Conservation (phyloP, 1,140 invertebrate genomes). For the Euglossa dilemma region DNA sequence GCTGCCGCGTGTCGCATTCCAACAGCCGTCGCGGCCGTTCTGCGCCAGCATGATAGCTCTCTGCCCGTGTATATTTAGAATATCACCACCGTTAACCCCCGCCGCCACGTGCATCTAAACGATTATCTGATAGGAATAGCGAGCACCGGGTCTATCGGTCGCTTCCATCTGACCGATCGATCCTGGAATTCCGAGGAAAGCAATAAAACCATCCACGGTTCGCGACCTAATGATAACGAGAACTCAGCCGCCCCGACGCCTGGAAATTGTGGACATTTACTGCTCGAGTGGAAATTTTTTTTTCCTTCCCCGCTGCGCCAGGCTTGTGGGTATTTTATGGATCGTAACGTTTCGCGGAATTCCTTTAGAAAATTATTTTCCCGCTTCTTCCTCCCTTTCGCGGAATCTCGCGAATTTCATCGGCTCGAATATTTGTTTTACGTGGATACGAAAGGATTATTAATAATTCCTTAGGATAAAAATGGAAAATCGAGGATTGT, state of each 20-base stretch:
- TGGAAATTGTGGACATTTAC: not conserved
- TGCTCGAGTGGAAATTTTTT: not conserved
- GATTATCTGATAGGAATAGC: conserved; percentile 76
- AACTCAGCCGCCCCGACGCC: not conserved
- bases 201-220: conserved; percentile 38
- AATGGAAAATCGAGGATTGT: no score
- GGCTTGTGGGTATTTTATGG: not conserved
- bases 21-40: conserved; percentile 23
- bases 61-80: conserved; percentile 65
- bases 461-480: no score
- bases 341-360: not conserved
- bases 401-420: no score
- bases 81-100: conserved; percentile 65
- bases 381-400: no score
- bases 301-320: not conserved
- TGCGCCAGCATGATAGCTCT: conserved; percentile 25
- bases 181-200: conserved; percentile 66
- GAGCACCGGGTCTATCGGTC: conserved; percentile 68
- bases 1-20: conserved; percentile 66
- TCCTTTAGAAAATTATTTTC: no score
- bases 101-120: conserved; percentile 67
- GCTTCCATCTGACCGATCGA: conserved; percentile 73
- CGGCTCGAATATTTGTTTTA: no score
- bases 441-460: no score
- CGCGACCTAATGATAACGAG: conserved; percentile 58